Conservation (phyloP, 2,113 vertebrate species). For the Prionailurus viverrinus region DNA sequence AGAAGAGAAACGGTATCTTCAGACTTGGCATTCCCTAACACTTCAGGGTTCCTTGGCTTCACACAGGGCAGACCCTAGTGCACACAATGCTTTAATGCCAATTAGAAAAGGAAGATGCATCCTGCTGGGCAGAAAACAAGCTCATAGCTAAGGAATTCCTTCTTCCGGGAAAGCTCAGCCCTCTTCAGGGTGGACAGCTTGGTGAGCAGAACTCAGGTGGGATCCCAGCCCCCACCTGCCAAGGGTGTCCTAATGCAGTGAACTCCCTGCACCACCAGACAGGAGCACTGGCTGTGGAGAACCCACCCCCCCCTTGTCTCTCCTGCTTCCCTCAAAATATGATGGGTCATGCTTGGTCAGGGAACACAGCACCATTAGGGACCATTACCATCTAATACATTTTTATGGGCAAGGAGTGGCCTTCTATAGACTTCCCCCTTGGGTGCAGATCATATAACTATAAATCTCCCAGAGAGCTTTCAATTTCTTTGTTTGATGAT, state of each 20-base stretch:
- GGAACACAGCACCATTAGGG: slow-evolving; percentile 86
- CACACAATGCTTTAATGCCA: background rate
- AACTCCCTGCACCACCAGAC: too few species aligned
- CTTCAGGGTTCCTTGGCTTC: background rate
- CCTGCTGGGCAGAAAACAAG: background rate
- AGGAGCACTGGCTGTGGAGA: background rate
- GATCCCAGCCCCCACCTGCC: too few species aligned
- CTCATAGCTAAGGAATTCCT: background rate
- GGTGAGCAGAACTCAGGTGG: background rate
- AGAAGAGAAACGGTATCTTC: fast-evolving
- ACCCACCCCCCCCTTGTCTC: slow-evolving; percentile 44
- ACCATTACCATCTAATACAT: slow-evolving; percentile 87
- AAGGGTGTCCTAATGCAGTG: background rate
- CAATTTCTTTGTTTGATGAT: slow-evolving; percentile 78
- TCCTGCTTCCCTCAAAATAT: slow-evolving; percentile 37
- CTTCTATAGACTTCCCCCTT: slow-evolving; percentile 76
- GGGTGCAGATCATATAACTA: slow-evolving; percentile 80
- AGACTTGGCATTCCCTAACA: fast-evolving
- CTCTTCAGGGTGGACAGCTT: background rate
- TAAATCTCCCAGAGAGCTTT: slow-evolving; percentile 80
- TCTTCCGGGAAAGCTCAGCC: too few species aligned
- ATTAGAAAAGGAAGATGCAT: background rate
- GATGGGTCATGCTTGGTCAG: slow-evolving; percentile 54
- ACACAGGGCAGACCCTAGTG: background rate
- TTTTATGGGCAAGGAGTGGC: slow-evolving; percentile 91